Evolutionary conservation across 92 coral and sea anemone species (phyloP), one percentile per base, ranked within the genome.

Genomic region (Siderastrea siderea): DNA sequence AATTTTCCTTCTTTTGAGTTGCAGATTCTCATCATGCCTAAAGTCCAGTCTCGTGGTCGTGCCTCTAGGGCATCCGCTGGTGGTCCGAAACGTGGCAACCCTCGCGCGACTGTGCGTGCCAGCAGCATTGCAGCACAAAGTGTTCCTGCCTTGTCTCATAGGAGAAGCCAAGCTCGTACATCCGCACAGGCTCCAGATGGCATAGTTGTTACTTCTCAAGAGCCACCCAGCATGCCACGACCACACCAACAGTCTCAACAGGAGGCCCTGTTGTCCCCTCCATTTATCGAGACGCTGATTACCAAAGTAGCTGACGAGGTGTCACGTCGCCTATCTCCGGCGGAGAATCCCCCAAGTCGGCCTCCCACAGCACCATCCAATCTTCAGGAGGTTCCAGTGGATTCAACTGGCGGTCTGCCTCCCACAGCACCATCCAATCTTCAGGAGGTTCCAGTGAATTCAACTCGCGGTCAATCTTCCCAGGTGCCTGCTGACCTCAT

Each of bases 11-110:
- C 13, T 13, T 60, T 60, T 60, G 65, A 60, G 65, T 60, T 60
- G 65, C 65, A 60, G 65, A 16, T 69, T 69, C 44, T 69, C n/a
- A 13, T 69, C 74, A 43, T 69, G 74, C 51, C 74, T 69, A 69
- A 71, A 71, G 75, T 71, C 4, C 1, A 46, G 75, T 71, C 75
- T 71, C 54, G 75, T 2, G 55, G 75, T 71, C 75, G 54, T 71
- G 75, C 75, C 48, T 2, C 17, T 51, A 51, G 77, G 77, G 11
- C 77, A 48, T 16, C 62, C 2, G 3, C 65, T 52, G 62, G 78
- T 2, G 61, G 46, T 50, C 15, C 78, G 2, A 74, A 53, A 74
- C 48, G 62, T 74, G 78, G 63, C 38, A 74, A 47, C 62, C 78
- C 78, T 53, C 62, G 62, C 61, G 78, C 1, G 46, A 53, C 48